Base-by-base conservation (phyloP, 1,140 invertebrate species). In the Drosophila nikananu region DNA sequence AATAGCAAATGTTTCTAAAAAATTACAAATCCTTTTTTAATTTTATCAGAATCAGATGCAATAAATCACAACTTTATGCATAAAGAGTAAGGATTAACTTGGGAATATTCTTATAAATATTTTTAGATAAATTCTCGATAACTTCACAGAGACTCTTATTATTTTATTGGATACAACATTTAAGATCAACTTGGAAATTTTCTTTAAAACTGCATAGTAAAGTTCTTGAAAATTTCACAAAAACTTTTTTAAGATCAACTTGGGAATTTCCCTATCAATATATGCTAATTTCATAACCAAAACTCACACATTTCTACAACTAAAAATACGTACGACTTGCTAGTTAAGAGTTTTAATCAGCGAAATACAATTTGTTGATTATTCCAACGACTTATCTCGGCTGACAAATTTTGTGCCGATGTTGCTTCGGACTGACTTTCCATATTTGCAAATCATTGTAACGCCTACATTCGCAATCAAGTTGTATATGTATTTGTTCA, bases 361-460 rank as follows among this genome's bases (percentile, higher is more conserved):
- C 2, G 5, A 42, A 52, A 65, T 39, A 27, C 30, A 65, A 70
- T 67, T 62, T 32, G 6, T 61, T 23, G 32, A 66, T 66, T 67
- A 46, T 66, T 42, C 21, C 15, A 15, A n/a, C 17, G 5, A 35
- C 35, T 46, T 46, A 42, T 44, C n/a, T 35, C 10, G 17, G 12
- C 19, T 48, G n/a, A 72, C 21, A 41, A 67, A 15, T 68, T 67
- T 46, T n/a, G 52, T 48, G 48, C 13, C 19, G 21, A 51, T 72
- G 12, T 59, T 35, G 23, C 63, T 60, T 41, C 10, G 15, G 30
- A 12, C 60, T 63, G 19, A 48, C 23, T 57, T 46, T 57, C n/a
- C 10, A 74, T 59, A 71, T 61, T 84, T 78, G 82, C 73, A 74
- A 84, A 74, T 81, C 82, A 84, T 78, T 55, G 52, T 67, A 73